Evolutionary conservation across 2,113 vertebrate genomes (phyloP).

Genomic region (Acrocephalus arundinaceus): DNA sequence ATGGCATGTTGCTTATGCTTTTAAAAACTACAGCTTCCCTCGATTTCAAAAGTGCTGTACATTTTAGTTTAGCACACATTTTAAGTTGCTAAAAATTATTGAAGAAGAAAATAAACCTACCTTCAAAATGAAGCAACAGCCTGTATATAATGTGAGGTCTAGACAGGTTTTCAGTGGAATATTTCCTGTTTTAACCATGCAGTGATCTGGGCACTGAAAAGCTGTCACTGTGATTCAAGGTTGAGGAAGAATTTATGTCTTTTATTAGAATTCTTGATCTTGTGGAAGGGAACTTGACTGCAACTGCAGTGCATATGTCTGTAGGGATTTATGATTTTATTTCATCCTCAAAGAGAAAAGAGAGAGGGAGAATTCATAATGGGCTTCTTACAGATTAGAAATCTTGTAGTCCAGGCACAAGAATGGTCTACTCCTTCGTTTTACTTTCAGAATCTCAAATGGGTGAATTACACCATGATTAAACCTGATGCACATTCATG

Average conservation of each 20-base stretch:
- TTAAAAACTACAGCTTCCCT: constrained; percentile 54
- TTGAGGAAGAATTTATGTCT: constrained; percentile 11
- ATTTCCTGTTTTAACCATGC: background rate
- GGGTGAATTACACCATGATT: background rate
- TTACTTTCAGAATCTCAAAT: constrained; percentile 38
- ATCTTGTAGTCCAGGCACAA: background rate
- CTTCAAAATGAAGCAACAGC: constrained; percentile 49
- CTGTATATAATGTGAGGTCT: constrained; percentile 46
- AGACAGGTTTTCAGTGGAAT: constrained; percentile 27
- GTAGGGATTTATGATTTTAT: constrained; percentile 12
- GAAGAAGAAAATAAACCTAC: constrained; percentile 56
- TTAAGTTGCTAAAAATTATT: constrained; percentile 55
- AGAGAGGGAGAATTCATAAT: constrained; percentile 2
- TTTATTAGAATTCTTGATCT: constrained; percentile 37
- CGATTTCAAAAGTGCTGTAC: constrained; percentile 32
- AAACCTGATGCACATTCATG: background rate
- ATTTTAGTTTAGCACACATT: constrained; percentile 46
- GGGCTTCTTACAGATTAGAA: background rate
- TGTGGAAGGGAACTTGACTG: background rate
- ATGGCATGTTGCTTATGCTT: constrained; percentile 35
- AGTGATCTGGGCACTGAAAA: background rate
- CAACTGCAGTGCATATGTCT: background rate
- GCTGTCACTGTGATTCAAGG: constrained; percentile 4
- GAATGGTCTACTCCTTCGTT: background rate
- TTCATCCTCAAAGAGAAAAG: constrained; percentile 18